Percentiles rank a stretch among this genome's conserved stretches.
Conservation (phyloP, 2,113 vertebrate genomes). For the Ceuthmochares aereus region DNA sequence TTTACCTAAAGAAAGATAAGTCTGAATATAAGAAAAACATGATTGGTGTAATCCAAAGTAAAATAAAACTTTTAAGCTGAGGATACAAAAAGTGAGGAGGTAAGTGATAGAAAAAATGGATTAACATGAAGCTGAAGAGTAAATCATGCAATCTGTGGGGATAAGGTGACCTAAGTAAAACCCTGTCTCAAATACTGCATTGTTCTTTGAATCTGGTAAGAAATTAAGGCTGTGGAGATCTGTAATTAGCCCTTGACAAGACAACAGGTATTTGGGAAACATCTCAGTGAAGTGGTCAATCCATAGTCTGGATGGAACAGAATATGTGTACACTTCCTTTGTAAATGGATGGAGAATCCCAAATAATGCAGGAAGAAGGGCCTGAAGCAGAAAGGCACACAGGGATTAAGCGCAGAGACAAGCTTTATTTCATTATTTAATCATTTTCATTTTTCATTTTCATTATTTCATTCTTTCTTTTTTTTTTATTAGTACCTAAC, state of each 20-base stretch:
- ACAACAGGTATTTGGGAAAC: neutral
- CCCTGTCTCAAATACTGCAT: neutral
- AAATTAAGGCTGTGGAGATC: neutral
- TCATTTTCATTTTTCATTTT: too few relatives aligned
- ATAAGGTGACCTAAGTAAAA: neutral
- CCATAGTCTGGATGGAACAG: neutral
- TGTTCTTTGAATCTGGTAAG: neutral
- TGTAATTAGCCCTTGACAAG: neutral
- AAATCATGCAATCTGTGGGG: neutral
- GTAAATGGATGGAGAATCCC: constrained; percentile 37
- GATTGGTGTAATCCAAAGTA: neutral
- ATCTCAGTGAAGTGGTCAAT: neutral
- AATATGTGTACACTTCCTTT: neutral
- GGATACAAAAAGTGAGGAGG: neutral
- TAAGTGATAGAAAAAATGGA: neutral
- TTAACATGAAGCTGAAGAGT: neutral
- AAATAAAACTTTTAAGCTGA: constrained; percentile 2
- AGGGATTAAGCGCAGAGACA: neutral
- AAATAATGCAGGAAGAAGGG: neutral
- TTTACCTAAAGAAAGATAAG: neutral
- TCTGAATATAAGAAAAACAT: neutral
- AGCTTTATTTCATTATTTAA: neutral
- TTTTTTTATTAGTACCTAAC: neutral
- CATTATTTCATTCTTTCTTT: too few relatives aligned
- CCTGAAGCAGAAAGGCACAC: neutral